These are phyloP conservation scores for Sebastes minor DNA, from an alignment of 2,797 vertebrate species.

Conservation along the genomic window DNA sequence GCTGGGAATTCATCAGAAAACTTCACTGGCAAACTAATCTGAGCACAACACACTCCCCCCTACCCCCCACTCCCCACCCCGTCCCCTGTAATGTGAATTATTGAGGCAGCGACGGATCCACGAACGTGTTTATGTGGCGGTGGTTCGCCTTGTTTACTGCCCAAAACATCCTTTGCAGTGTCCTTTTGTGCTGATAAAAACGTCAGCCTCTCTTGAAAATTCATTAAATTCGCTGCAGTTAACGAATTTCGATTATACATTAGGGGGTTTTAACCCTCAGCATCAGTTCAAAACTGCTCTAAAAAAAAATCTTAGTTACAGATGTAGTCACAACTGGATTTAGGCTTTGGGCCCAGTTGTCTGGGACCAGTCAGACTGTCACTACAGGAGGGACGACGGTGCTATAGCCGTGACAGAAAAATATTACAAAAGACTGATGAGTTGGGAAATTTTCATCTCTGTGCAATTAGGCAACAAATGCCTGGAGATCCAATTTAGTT, in stretches of 20 bases:
- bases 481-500: neutral
- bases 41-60: slow-evolving; percentile 26
- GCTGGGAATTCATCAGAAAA: slow-evolving; percentile 56
- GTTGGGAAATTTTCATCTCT: neutral
- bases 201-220: neutral
- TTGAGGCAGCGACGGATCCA: slow-evolving; percentile 21
- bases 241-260: neutral
- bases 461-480: neutral
- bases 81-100: slow-evolving; percentile 48
- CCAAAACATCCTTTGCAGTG: neutral
- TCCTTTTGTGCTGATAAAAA: neutral
- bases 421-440: neutral
- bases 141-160: neutral
- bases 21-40: slow-evolving; percentile 36
- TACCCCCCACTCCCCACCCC: neutral
- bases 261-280: neutral
- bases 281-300: neutral
- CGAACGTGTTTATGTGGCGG: slow-evolving; percentile 1
- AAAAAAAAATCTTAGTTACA: neutral
- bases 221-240: neutral
- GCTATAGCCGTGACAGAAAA: neutral
- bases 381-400: neutral
- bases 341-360: neutral
- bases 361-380: slow-evolving; percentile 1
- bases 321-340: slow-evolving; percentile 16